Conservation (phyloP, 2,797 vertebrate species). For the Characodon lateralis region DNA sequence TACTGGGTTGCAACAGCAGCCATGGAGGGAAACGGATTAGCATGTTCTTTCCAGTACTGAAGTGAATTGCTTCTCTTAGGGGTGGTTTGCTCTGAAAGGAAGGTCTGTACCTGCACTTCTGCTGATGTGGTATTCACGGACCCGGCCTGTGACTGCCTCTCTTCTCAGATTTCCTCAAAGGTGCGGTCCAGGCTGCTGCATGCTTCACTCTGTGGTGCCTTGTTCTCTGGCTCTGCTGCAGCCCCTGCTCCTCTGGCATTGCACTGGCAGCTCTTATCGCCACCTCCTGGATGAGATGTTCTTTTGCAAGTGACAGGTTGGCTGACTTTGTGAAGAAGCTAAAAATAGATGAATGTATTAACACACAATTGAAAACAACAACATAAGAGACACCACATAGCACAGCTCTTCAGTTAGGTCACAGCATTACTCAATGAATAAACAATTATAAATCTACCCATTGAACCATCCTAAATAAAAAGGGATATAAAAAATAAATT, state of each 20-base stretch:
- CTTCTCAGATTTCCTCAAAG: not conserved
- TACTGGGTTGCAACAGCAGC: not conserved
- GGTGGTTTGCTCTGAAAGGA: not conserved
- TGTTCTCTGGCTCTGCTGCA: not conserved
- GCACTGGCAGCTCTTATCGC: not conserved
- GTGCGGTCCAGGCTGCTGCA: too few species aligned
- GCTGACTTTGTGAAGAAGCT: slow-evolving; percentile 4
- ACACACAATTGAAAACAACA: too few species aligned
- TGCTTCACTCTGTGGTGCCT: too few species aligned
- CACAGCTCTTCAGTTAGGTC: too few species aligned
- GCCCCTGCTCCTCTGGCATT: not conserved
- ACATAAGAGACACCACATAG: too few species aligned
- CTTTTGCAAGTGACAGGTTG: not conserved
- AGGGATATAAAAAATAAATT: too few species aligned
- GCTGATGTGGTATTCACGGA: slow-evolving; percentile 1
- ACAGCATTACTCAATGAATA: not conserved
- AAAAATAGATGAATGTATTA: not conserved
- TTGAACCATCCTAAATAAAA: too few species aligned
- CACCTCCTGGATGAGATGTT: slow-evolving; percentile 4
- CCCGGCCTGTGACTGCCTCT: not conserved
- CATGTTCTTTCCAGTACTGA: slow-evolving; percentile 1
- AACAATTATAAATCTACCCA: too few species aligned
- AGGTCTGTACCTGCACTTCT: not conserved
- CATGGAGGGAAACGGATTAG: not conserved
- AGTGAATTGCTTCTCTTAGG: not conserved